These are phyloP conservation scores for Puffinus mauretanicus DNA, from an alignment of 2,113 vertebrate species.

Conservation along the genomic window DNA sequence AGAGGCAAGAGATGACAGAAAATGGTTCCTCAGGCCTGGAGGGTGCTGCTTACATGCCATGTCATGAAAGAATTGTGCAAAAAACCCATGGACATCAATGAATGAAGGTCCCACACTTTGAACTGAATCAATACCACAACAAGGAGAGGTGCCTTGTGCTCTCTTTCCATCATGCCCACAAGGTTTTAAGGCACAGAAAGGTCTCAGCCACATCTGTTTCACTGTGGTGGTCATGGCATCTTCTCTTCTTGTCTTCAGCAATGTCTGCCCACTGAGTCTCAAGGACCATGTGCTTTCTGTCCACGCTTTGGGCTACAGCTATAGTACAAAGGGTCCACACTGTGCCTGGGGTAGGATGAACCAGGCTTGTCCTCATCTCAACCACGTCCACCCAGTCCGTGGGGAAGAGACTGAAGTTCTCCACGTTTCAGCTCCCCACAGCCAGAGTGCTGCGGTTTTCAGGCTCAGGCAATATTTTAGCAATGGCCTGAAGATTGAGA, in stretches of 20 bases:
- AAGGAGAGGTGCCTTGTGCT: no score
- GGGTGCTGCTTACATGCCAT: neutral
- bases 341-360: neutral
- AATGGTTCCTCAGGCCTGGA: neutral
- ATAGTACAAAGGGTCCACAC: neutral
- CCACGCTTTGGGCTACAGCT: neutral
- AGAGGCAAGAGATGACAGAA: neutral
- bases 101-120: neutral
- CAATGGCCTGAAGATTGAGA: neutral
- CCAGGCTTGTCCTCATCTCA: neutral
- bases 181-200: no score
- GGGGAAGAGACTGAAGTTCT: neutral
- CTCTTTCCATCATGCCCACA: neutral
- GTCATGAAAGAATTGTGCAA: neutral
- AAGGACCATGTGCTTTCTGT: neutral
- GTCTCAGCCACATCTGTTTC: neutral
- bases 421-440: neutral
- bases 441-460: neutral
- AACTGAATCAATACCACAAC: neutral
- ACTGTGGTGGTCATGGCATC: neutral
- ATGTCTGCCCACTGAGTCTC: neutral
- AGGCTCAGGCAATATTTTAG: neutral
- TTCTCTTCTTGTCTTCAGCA: neutral
- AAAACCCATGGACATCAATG: neutral
- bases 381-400: accelerated